Percentiles rank a stretch among this genome's conserved stretches.
phyloP scores from a whole-genome alignment of 2,113 vertebrate species.

The Synchiropus splendidus region DNA sequence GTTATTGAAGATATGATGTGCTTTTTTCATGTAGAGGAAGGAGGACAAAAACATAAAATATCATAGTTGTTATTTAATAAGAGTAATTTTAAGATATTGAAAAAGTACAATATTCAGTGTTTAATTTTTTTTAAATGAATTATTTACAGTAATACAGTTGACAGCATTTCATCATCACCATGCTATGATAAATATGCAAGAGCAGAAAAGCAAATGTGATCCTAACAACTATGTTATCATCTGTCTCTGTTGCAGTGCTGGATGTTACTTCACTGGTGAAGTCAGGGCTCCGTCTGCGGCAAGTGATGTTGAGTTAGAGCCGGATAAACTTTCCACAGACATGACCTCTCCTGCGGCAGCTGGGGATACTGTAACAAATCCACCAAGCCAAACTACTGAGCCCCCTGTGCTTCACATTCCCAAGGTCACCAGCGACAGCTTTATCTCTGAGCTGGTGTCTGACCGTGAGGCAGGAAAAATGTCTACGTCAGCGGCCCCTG shows the following conservation, averaged over 20 bases:
- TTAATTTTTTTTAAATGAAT: no score
- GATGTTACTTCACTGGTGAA: constrained; percentile 90
- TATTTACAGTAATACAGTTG: no score
- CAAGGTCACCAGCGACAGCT: constrained; percentile 74
- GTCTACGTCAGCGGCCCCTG: constrained; percentile 47
- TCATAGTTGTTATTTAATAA: no score
- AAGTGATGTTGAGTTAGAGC: constrained; percentile 72
- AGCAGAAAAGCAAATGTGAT: no score
- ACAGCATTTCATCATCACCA: no score
- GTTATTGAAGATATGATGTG: no score
- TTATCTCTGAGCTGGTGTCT: constrained; percentile 70
- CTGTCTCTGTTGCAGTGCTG: constrained; percentile 67
- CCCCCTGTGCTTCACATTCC: constrained; percentile 52
- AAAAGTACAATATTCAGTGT: no score
- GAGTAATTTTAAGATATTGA: no score
- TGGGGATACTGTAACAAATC: constrained; percentile 3
- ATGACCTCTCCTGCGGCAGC: constrained; percentile 1
- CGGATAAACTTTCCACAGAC: constrained; percentile 39
- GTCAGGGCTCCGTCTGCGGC: constrained; percentile 67
- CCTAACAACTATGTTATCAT: neutral
- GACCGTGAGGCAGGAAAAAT: constrained; percentile 45
- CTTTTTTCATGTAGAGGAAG: no score
- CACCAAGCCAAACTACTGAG: constrained; percentile 10
- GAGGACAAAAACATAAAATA: no score
- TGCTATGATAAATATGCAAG: no score